Percentiles rank a stretch among this genome's conserved stretches.
Conservation (phyloP, 2,888 invertebrate species). For the Uloborus plumipes region DNA sequence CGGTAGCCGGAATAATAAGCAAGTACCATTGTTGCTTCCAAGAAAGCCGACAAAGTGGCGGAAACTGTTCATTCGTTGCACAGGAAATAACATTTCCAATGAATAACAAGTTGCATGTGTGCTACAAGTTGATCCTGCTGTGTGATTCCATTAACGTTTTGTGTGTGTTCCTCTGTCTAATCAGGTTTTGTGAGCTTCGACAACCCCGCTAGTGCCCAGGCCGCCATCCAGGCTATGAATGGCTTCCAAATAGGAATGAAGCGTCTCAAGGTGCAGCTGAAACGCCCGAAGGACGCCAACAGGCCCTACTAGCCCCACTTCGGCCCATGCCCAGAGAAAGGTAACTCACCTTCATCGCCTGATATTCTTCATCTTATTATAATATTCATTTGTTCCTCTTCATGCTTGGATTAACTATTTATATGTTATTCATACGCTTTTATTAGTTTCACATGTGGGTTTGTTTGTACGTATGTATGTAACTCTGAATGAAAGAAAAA, state of each 20-base stretch:
- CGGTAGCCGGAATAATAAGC: too few species aligned
- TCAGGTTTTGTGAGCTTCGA: slow-evolving; percentile 99
- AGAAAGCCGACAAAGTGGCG: too few species aligned
- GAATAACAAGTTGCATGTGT: too few species aligned
- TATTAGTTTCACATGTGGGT: too few species aligned
- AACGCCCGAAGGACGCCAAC: slow-evolving; percentile 97
- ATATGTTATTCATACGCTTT: too few species aligned
- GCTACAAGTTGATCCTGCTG: neutral
- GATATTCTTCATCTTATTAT: too few species aligned
- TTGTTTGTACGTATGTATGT: too few species aligned
- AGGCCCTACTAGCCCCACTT: slow-evolving; percentile 84
- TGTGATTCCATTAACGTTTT: neutral
- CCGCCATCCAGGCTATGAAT: slow-evolving; percentile 99
- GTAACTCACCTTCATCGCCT: neutral
- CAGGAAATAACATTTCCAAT: neutral
- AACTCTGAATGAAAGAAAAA: too few species aligned
- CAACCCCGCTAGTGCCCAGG: slow-evolving; percentile 97
- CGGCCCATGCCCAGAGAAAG: slow-evolving; percentile 34
- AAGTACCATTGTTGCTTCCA: too few species aligned
- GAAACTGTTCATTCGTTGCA: too few species aligned
- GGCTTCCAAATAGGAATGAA: slow-evolving; percentile 99
- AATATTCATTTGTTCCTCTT: too few species aligned
- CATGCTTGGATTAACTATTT: too few species aligned
- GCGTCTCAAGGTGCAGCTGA: slow-evolving; percentile 98
- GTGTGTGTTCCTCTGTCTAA: slow-evolving; percentile 68